Conservation (phyloP, 2,113 vertebrate species). For the Hydrolagus affinis region DNA sequence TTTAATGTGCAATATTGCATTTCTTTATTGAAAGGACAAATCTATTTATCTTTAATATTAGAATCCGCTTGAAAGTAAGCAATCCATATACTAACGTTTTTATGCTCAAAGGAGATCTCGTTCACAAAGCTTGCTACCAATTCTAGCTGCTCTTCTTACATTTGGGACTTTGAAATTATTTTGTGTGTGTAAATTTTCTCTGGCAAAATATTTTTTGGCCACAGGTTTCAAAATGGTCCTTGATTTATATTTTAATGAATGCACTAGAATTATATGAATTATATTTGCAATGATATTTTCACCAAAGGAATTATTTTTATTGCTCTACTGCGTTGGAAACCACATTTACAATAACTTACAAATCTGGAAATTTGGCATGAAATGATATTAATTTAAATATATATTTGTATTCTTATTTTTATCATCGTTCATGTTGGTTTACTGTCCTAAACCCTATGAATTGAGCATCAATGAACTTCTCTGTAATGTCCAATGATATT, state of each 20-base stretch:
- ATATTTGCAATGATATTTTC: not conserved
- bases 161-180: not conserved
- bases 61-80: not conserved
- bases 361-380: not conserved
- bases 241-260: not conserved
- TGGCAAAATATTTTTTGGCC: not conserved
- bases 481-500: too few species aligned
- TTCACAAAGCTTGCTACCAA: not conserved
- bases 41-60: constrained; percentile 1
- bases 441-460: not conserved
- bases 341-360: not conserved
- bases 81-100: not conserved
- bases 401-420: not conserved
- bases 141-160: not conserved
- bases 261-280: not conserved
- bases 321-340: not conserved
- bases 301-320: not conserved
- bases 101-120: not conserved
- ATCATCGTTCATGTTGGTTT: not conserved
- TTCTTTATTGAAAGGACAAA: not conserved
- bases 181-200: not conserved
- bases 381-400: not conserved
- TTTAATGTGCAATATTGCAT: not conserved
- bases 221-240: not conserved
- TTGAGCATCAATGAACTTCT: too few species aligned